phyloP scores from a whole-genome alignment of 1,140 invertebrate genomes.

The Scaptomyza graminum region DNA sequence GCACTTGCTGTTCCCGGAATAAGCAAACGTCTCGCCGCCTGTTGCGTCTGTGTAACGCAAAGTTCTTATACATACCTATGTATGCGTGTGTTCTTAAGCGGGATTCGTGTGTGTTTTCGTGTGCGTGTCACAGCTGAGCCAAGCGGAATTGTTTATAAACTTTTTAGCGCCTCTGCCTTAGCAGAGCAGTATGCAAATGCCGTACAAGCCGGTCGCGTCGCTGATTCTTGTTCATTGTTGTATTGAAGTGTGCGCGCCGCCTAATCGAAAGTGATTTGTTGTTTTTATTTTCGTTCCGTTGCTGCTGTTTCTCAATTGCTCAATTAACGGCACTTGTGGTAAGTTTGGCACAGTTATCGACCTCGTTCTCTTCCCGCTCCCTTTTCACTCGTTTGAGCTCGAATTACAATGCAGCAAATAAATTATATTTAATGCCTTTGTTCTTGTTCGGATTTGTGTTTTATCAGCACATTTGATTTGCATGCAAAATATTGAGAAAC shows the following conservation, averaged over 20 bases:
- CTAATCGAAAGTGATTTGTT: conserved; percentile 75
- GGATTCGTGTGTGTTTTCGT: conserved; percentile 16
- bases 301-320: conserved; percentile 66
- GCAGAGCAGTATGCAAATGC: conserved; percentile 61
- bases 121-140: conserved; percentile 63
- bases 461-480: conserved; percentile 66
- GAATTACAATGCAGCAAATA: conserved; percentile 45
- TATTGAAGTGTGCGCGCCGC: conserved; percentile 35
- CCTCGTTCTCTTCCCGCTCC: neutral
- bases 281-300: conserved; percentile 48
- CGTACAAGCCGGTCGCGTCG: conserved; percentile 68
- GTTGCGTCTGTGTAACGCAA: conserved; percentile 47
- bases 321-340: conserved; percentile 74
- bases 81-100: conserved; percentile 20
- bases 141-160: conserved; percentile 67
- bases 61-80: conserved; percentile 11
- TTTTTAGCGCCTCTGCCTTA: conserved; percentile 36
- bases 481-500: conserved; percentile 20
- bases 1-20: conserved; percentile 42
- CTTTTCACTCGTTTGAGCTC: conserved; percentile 16
- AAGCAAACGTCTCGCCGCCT: conserved; percentile 42
- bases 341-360: conserved; percentile 65
- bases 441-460: conserved; percentile 36
- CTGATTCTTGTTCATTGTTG: conserved; percentile 22
- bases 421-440: conserved; percentile 27